Percentiles rank a stretch among this genome's conserved stretches.
phyloP scores from a whole-genome alignment of 2,888 invertebrate genomes.

The Lutraria lutraria region DNA sequence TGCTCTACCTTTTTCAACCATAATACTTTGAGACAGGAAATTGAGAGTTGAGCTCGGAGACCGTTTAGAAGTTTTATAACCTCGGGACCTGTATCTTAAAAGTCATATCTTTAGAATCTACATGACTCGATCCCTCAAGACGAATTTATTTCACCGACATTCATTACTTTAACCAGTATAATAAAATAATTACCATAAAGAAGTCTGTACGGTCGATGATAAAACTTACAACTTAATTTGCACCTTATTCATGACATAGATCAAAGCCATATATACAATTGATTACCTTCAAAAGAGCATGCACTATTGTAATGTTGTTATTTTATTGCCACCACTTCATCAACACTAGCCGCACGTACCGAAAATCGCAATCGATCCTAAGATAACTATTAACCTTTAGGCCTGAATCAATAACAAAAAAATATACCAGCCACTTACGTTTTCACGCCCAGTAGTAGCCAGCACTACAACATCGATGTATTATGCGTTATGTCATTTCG shows the following conservation, averaged over 20 bases:
- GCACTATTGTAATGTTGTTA: background rate
- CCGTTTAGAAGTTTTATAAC: no score
- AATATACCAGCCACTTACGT: background rate
- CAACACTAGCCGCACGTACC: background rate
- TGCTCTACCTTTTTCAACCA: no score
- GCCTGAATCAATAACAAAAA: conserved; percentile 10
- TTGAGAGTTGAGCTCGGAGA: no score
- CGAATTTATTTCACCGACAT: background rate
- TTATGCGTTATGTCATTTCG: background rate
- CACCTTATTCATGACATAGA: background rate
- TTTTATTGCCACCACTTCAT: background rate
- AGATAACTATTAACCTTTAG: conserved; percentile 14
- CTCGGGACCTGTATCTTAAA: no score
- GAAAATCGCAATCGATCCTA: conserved; percentile 6
- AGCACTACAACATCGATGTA: background rate
- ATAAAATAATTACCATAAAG: background rate
- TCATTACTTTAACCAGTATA: background rate
- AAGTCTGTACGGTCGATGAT: background rate
- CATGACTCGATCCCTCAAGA: background rate
- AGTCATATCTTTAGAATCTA: no score
- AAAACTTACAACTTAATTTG: background rate
- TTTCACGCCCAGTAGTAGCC: background rate
- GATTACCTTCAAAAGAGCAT: conserved; percentile 5
- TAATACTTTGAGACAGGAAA: no score
- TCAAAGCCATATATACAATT: background rate